These are phyloP conservation scores for Gortyna flavago DNA, from an alignment of 2,888 invertebrate genomes.

Conservation along the genomic window DNA sequence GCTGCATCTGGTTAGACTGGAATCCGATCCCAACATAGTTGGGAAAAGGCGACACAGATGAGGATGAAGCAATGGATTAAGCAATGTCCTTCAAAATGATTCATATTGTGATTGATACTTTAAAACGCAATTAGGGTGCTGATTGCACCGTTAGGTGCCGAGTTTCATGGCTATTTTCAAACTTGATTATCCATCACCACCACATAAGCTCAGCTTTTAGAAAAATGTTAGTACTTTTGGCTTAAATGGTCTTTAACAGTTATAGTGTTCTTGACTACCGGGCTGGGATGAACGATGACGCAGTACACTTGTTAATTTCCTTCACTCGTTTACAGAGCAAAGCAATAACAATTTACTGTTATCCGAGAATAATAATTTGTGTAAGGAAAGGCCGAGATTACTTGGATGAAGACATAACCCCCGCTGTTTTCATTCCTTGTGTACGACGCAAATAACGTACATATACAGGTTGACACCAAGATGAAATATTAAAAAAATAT, in stretches of 20 bases:
- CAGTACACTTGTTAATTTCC: neutral
- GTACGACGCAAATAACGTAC: slow-evolving; percentile 48
- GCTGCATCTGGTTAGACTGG: too few relatives aligned
- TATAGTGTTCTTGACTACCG: neutral
- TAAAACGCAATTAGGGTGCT: too few relatives aligned
- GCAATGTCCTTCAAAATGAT: too few relatives aligned
- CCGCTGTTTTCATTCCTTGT: slow-evolving; percentile 57
- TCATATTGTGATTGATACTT: too few relatives aligned
- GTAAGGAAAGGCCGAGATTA: slow-evolving; percentile 47
- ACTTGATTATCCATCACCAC: neutral
- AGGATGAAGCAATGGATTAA: too few relatives aligned
- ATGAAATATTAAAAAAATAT: neutral
- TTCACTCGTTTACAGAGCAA: slow-evolving; percentile 11
- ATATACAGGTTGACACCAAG: slow-evolving; percentile 52
- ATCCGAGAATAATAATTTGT: slow-evolving; percentile 36
- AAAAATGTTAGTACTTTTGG: neutral
- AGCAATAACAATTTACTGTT: slow-evolving; percentile 28
- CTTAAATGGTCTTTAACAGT: neutral
- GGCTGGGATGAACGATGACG: neutral
- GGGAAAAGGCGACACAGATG: too few relatives aligned
- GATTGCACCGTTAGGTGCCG: too few relatives aligned
- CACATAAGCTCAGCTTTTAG: neutral
- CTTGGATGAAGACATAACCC: slow-evolving; percentile 54
- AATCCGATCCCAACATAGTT: too few relatives aligned
- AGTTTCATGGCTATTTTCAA: neutral